Percentiles rank a stretch among this genome's conserved stretches.
Conservation (phyloP, 2,888 invertebrate species). For the Rhimphoctona megacephalus region DNA sequence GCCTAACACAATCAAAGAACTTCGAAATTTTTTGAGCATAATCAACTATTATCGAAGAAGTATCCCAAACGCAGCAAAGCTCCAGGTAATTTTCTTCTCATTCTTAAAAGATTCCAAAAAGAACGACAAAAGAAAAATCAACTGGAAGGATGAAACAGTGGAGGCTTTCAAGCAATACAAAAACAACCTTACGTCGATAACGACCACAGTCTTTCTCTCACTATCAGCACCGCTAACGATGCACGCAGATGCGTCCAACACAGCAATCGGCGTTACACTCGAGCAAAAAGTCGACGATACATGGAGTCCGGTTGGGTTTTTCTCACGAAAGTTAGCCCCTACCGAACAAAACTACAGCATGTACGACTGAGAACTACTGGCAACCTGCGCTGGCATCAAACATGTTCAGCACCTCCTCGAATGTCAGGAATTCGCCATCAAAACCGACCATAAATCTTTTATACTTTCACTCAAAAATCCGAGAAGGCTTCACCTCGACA, state of each 20-base stretch:
- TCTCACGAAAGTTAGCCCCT: constrained; percentile 49
- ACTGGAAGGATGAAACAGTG: neutral
- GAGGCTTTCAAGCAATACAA: neutral
- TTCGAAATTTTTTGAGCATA: constrained; percentile 49
- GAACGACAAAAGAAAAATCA: constrained; percentile 48
- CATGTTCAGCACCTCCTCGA: constrained; percentile 52
- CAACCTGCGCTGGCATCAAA: constrained; percentile 49
- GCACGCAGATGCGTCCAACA: constrained; percentile 36
- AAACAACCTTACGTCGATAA: neutral
- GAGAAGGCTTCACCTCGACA: constrained; percentile 52
- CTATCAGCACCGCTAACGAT: constrained; percentile 11
- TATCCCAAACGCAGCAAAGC: constrained; percentile 31
- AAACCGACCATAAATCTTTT: constrained; percentile 59
- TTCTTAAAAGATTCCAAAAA: constrained; percentile 51
- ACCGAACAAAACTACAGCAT: constrained; percentile 47
- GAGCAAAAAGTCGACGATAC: constrained; percentile 15
- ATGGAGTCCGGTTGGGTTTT: constrained; percentile 42
- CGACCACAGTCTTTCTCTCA: neutral
- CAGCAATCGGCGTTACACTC: constrained; percentile 31
- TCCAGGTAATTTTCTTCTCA: constrained; percentile 28
- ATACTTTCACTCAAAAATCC: constrained; percentile 39
- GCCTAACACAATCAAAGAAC: constrained; percentile 31
- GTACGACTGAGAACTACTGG: constrained; percentile 56
- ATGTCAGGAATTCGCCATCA: constrained; percentile 38
- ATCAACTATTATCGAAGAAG: constrained; percentile 51